Evolutionary conservation across 2,797 vertebrate genomes (phyloP).

Genomic region (Oreonectes daqikongensis): DNA sequence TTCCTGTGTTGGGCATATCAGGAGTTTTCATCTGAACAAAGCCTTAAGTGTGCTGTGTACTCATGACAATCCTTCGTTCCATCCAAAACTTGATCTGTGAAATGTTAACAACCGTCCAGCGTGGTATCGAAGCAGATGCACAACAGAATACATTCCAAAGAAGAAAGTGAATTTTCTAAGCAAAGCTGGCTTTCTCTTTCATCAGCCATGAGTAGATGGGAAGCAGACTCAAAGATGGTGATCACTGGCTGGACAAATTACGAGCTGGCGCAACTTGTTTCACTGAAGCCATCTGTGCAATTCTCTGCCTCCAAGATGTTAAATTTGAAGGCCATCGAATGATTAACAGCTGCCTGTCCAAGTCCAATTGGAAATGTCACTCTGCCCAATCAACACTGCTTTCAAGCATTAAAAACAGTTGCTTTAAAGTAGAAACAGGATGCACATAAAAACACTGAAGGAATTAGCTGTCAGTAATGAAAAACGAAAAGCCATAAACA

Average conservation of each 20-base stretch:
- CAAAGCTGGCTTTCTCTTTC: background rate
- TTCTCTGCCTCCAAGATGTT: conserved; percentile 3
- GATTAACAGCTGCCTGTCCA: conserved; percentile 41
- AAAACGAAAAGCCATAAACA: background rate
- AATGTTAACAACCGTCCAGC: conserved; percentile 17
- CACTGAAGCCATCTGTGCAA: conserved; percentile 31
- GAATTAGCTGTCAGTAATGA: background rate
- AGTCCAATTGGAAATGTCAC: conserved; percentile 16
- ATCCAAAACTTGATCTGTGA: background rate
- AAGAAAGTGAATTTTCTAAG: conserved; percentile 12
- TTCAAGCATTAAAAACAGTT: background rate
- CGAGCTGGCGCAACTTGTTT: conserved; percentile 24
- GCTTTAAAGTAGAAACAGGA: too few species aligned
- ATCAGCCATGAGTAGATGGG: conserved; percentile 28
- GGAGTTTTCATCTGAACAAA: conserved; percentile 47
- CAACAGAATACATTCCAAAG: background rate
- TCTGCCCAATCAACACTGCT: background rate
- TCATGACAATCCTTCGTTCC: conserved; percentile 5
- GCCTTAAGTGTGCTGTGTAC: conserved; percentile 14
- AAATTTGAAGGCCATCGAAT: conserved; percentile 35
- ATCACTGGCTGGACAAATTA: conserved; percentile 35
- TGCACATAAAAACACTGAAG: background rate
- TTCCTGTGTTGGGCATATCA: conserved; percentile 52
- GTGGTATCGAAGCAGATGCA: background rate
- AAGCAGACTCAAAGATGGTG: conserved; percentile 26